Base-by-base conservation (phyloP, 1,140 invertebrate genomes). In the Eubasilissa regina region DNA sequence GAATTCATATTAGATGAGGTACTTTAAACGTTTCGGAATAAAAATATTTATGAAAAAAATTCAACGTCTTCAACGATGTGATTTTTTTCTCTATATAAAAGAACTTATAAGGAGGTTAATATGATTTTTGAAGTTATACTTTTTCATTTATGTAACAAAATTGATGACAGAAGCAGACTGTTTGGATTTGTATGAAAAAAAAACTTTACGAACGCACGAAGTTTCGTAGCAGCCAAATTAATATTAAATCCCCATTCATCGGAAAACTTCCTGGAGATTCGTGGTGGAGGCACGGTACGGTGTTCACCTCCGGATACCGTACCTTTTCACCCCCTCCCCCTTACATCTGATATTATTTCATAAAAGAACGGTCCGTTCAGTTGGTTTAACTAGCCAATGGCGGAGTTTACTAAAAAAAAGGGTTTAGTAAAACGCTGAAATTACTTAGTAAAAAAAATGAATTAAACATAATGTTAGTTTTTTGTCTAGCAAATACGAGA, bases 351-450 rank as follows among this genome's bases (percentile, higher is more conserved):
- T 55, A 78, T 78, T 70, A 78, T 68, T 70, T 72, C 66, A 53
- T 72, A 70, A 60, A 64, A 78, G 66, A 70, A 78, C 44, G 44
- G 76, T 53, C 64, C 51, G 70, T 75, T 75, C 74, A 51, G 74
- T 56, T 56, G 56, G 45, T 75, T 62, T 48, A 70, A 70, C 66
- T 70, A 45, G 10, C 45, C 51, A 48, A 70, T 48, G 66, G 56
- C 55, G 45, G 25, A 77, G 75, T 77, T 66, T 66, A 77, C 66
- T 77, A 35, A 35, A 35, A 35, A n/a, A 35, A 35, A 35, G 76
- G 76, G 35, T 72, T 70, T 78, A 78, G 58, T 64, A 72, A 72
- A 72, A 72, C 76, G 76, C 76, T 68, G 44, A 78, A 58, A 53
- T 72, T 13, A 70, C 64, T 77, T 12, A 45, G 48, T 78, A 72